These are phyloP conservation scores for Illadopsis cleaveri DNA, from an alignment of 2,113 vertebrate genomes.

Conservation along the genomic window DNA sequence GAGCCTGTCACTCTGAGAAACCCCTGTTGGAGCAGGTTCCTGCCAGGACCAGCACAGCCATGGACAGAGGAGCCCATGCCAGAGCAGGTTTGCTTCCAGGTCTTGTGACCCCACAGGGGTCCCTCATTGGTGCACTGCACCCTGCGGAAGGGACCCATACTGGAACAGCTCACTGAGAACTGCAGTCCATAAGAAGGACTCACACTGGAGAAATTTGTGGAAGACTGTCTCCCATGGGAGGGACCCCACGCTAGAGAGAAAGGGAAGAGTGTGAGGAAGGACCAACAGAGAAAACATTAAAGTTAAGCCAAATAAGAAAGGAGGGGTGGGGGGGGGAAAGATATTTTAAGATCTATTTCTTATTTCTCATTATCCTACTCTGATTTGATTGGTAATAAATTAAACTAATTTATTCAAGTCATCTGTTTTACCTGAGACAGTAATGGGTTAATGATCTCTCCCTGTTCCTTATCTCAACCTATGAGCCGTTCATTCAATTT, in stretches of 20 bases:
- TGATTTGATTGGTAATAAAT: background rate
- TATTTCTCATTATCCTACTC: background rate
- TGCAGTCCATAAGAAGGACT: background rate
- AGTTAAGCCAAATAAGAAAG: background rate
- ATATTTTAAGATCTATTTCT: background rate
- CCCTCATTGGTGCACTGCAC: background rate
- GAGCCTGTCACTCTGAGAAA: background rate
- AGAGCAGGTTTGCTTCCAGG: background rate
- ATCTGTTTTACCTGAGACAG: background rate
- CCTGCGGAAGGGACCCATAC: too few relatives aligned
- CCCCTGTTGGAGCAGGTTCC: rapidly evolving
- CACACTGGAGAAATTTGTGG: background rate
- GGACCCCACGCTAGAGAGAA: rapidly evolving
- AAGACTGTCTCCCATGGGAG: background rate
- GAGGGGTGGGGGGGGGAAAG: rapidly evolving
- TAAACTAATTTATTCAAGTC: background rate
- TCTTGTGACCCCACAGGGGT: background rate
- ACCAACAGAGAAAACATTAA: background rate
- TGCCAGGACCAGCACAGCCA: background rate
- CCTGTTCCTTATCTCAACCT: background rate
- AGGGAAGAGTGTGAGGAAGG: background rate
- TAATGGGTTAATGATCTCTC: background rate
- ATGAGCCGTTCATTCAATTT: background rate
- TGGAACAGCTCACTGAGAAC: background rate
- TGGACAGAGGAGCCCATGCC: background rate